phyloP scores from a whole-genome alignment of 2,797 vertebrate genomes.

The Helarctos malayanus region DNA sequence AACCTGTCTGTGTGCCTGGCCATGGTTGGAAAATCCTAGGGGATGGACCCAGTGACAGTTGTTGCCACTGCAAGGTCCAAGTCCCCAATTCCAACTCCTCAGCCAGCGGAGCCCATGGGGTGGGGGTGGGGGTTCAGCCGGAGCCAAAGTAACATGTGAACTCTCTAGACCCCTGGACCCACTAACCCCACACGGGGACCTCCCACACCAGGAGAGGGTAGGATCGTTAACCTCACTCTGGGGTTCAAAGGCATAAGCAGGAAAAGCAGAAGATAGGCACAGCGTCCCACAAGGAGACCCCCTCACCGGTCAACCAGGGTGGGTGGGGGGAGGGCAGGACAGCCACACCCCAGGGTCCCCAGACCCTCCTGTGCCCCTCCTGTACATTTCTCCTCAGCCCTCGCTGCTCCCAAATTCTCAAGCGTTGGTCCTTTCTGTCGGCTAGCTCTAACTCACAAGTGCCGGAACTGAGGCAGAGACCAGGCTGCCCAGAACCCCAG shows the following conservation, averaged over 20 bases:
- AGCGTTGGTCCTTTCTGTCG: constrained; percentile 18
- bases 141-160: background rate
- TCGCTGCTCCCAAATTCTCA: background rate
- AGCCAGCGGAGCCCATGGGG: background rate
- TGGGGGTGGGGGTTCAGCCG: background rate
- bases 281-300: background rate
- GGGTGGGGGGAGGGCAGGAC: background rate
- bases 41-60: background rate
- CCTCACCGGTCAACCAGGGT: background rate
- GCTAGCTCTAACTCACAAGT: constrained; percentile 45
- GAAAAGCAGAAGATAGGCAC: constrained; percentile 22
- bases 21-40: constrained; percentile 36
- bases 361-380: background rate
- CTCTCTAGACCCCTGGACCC: background rate
- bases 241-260: background rate
- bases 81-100: constrained; percentile 39
- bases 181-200: background rate
- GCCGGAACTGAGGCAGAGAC: constrained; percentile 48
- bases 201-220: background rate
- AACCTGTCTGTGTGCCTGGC: background rate
- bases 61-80: constrained; percentile 16
- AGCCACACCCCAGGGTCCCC: background rate
- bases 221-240: background rate
- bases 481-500: background rate
- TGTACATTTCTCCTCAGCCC: background rate